Percentiles rank a stretch among this genome's conserved stretches.
These are phyloP conservation scores for Poeciliopsis gracilis DNA, from an alignment of 2,797 vertebrate genomes.

Conservation along the genomic window DNA sequence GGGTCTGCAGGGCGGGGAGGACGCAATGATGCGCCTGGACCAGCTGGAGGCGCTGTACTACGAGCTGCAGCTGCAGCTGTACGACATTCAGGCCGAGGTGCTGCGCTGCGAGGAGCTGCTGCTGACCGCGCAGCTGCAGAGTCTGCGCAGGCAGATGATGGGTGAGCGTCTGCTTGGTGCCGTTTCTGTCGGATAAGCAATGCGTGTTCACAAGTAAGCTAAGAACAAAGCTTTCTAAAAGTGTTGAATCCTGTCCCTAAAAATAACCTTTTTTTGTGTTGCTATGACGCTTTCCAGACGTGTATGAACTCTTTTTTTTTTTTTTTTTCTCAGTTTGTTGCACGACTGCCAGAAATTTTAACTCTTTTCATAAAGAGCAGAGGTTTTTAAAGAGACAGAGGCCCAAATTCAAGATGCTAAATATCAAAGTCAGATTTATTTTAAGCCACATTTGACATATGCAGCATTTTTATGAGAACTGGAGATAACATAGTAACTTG, in stretches of 20 bases:
- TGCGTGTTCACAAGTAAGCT: background rate
- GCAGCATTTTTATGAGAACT: no score
- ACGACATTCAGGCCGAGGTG: constrained; percentile 95
- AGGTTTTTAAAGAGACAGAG: no score
- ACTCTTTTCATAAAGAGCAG: no score
- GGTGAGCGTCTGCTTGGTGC: constrained; percentile 73
- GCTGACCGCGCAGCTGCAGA: constrained; percentile 93
- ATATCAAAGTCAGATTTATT: no score
- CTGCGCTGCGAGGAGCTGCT: constrained; percentile 95
- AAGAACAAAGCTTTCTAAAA: background rate
- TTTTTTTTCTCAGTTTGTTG: no score
- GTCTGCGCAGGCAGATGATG: constrained; percentile 92
- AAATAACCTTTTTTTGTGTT: no score
- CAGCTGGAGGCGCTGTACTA: constrained; percentile 96
- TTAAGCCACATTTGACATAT: no score
- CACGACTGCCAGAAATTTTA: no score
- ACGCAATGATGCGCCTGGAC: constrained; percentile 91
- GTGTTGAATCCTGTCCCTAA: background rate
- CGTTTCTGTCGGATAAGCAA: background rate
- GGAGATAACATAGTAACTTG: no score
- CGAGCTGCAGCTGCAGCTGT: constrained; percentile 93
- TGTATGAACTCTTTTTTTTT: no score
- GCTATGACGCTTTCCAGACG: no score
- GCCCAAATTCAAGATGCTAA: no score
- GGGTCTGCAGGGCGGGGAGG: constrained; percentile 89